A percentile compares a stretch with the other conserved stretches of the same genome.
These are phyloP conservation scores for Ia io DNA, from an alignment of 2,113 vertebrate genomes.

Conservation along the genomic window DNA sequence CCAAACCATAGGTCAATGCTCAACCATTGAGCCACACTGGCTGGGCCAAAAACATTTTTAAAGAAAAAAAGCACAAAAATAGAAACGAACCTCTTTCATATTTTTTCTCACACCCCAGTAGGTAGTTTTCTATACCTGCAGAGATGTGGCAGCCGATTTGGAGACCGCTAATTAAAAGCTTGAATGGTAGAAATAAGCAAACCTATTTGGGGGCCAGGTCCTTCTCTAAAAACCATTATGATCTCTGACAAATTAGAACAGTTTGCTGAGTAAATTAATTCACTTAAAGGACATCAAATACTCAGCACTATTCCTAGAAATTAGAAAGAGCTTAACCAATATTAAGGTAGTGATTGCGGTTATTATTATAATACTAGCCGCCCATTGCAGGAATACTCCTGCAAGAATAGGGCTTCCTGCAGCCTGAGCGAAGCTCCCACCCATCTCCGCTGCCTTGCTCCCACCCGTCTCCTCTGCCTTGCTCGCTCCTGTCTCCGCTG, in stretches of 20 bases:
- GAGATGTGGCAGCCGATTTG: neutral
- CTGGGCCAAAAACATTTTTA: neutral
- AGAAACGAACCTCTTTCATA: neutral
- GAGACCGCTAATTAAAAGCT: neutral
- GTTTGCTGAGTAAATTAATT: neutral
- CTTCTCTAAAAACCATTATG: neutral
- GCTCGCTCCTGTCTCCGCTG: too few relatives aligned
- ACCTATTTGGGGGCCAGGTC: fast-evolving
- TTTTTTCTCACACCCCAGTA: neutral
- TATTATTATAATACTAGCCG: neutral
- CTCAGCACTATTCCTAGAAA: neutral
- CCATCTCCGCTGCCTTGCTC: too few relatives aligned
- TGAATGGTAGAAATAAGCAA: neutral
- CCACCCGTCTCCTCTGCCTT: too few relatives aligned
- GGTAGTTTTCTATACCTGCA: neutral
- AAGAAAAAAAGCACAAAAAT: neutral
- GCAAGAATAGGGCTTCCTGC: too few relatives aligned
- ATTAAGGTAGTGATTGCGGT: neutral
- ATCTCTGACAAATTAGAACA: neutral
- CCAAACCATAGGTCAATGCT: too few relatives aligned
- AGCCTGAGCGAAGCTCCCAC: too few relatives aligned
- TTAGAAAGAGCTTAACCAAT: neutral
- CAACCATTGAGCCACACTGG: too few relatives aligned
- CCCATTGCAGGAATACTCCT: too few relatives aligned
- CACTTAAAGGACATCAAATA: neutral